These are phyloP conservation scores for Acrocephalus arundinaceus DNA, from an alignment of 2,113 vertebrate species.

Conservation along the genomic window DNA sequence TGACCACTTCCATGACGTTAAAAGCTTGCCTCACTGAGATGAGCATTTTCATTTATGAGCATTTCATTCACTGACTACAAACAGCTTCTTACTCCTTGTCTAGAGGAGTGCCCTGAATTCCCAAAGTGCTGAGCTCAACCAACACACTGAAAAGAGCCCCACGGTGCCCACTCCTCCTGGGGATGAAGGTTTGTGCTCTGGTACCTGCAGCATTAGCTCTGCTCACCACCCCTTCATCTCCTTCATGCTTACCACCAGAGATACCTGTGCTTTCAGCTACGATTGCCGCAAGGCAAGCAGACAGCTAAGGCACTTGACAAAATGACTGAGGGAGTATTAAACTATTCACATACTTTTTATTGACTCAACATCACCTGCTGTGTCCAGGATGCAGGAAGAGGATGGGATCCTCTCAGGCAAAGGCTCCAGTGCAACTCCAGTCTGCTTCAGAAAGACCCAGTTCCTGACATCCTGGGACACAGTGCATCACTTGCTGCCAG, in stretches of 20 bases:
- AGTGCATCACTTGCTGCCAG: not conserved
- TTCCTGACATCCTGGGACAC: not conserved
- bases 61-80: constrained; percentile 10
- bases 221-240: not conserved
- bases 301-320: not conserved
- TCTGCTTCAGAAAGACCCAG: not conserved
- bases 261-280: not conserved
- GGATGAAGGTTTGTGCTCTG: not conserved
- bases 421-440: not conserved
- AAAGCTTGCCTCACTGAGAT: not conserved
- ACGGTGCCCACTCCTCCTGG: not conserved
- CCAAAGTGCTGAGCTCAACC: not conserved
- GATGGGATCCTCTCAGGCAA: not conserved
- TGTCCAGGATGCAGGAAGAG: not conserved
- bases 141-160: not conserved
- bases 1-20: not conserved
- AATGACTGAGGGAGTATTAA: fast-evolving
- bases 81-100: not conserved
- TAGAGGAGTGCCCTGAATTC: not conserved
- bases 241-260: not conserved
- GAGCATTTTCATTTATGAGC: not conserved
- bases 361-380: not conserved
- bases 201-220: not conserved
- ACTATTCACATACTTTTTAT: not conserved
- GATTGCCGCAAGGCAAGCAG: not conserved